Conservation (phyloP, 2,888 invertebrate genomes). For the Meteorus cinctellus region DNA sequence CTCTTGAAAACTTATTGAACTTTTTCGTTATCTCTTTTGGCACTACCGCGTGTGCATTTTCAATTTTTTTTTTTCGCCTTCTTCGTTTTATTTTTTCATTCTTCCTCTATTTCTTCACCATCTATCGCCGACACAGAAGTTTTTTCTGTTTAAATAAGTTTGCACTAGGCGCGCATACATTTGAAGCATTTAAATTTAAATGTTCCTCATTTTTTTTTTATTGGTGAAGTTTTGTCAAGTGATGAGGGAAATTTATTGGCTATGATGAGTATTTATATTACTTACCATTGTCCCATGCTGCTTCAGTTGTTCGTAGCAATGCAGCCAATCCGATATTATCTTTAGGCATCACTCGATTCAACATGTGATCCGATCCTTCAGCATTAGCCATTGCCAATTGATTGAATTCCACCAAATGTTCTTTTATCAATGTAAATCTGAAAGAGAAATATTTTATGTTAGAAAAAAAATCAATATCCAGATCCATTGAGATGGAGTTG, state of each 20-base stretch:
- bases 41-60: slow-evolving; percentile 4
- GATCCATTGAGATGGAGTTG: too few relatives aligned
- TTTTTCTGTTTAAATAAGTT: neutral
- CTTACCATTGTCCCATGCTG: slow-evolving; percentile 92
- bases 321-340: slow-evolving; percentile 99
- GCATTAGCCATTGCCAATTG: slow-evolving; percentile 99
- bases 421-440: slow-evolving; percentile 95
- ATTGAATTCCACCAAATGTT: slow-evolving; percentile 98
- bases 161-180: neutral
- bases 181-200: slow-evolving; percentile 4
- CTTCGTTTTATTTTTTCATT: slow-evolving; percentile 47
- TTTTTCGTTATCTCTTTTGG: slow-evolving; percentile 24
- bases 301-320: slow-evolving; percentile 94
- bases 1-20: slow-evolving; percentile 18
- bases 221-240: neutral
- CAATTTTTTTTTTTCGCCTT: slow-evolving; percentile 41
- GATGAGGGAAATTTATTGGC: neutral
- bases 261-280: slow-evolving; percentile 39
- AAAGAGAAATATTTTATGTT: slow-evolving; percentile 55
- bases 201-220: slow-evolving; percentile 34
- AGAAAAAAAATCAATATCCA: too few relatives aligned
- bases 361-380: slow-evolving; percentile 98
- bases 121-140: slow-evolving; percentile 8
- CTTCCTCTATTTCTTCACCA: slow-evolving; percentile 46
- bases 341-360: slow-evolving; percentile 98